Percentiles rank a stretch among this genome's conserved stretches.
Conservation (phyloP, 2,113 vertebrate species). For the Cryptomyrus ogoouensis region DNA sequence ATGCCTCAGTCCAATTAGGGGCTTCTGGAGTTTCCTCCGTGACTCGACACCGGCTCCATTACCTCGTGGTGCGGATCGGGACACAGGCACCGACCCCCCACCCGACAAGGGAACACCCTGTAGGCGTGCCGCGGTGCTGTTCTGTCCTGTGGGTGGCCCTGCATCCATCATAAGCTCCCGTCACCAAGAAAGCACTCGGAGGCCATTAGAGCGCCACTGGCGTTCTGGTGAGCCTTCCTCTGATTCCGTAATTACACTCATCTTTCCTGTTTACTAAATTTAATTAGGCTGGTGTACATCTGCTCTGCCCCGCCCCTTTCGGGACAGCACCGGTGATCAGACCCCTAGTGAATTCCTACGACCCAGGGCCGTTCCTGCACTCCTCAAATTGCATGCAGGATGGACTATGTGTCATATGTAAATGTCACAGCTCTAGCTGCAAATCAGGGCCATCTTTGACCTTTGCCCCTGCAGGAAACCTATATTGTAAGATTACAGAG, state of each 20-base stretch:
- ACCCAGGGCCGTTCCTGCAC: not conserved
- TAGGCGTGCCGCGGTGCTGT: not conserved
- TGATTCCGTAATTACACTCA: not conserved
- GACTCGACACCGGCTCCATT: not conserved
- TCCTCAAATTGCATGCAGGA: not conserved
- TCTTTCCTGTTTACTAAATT: not conserved
- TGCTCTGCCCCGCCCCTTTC: not conserved
- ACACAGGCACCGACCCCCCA: not conserved
- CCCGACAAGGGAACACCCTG: not conserved
- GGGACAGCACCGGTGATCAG: not conserved
- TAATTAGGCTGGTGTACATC: not conserved
- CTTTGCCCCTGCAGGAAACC: not conserved
- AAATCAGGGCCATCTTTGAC: not conserved
- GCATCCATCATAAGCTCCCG: not conserved
- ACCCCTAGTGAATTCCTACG: not conserved
- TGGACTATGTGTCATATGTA: not conserved
- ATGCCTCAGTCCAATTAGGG: not conserved
- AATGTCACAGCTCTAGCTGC: not conserved
- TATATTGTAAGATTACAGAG: conserved; percentile 8
- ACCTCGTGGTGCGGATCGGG: not conserved
- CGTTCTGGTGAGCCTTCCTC: not conserved
- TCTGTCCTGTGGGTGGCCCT: not conserved
- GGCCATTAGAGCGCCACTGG: not conserved
- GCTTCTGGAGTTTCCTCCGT: not conserved
- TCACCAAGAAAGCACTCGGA: not conserved